Percentiles rank a stretch among this genome's conserved stretches.
These are phyloP conservation scores for Oxyruncus cristatus DNA, from an alignment of 2,113 vertebrate species.

Conservation along the genomic window DNA sequence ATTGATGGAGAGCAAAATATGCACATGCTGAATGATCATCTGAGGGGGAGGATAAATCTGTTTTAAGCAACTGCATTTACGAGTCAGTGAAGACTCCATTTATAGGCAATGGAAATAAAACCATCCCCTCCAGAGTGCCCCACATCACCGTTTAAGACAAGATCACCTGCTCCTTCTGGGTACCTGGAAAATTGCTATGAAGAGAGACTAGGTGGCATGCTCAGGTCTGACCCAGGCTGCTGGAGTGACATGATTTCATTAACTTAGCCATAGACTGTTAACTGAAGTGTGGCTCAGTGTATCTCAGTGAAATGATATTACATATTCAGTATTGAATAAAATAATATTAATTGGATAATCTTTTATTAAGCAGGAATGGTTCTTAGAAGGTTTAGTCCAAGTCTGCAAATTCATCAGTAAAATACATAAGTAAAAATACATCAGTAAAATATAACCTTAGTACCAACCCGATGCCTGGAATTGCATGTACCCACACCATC, in stretches of 20 bases:
- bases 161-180: background rate
- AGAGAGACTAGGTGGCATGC: background rate
- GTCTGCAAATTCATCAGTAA: background rate
- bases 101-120: background rate
- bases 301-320: background rate
- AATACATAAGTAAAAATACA: background rate
- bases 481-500: background rate
- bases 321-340: background rate
- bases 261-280: background rate
- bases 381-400: background rate
- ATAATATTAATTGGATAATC: background rate
- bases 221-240: background rate
- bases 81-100: background rate
- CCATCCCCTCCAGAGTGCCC: background rate
- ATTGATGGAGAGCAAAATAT: background rate
- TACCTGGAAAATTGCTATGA: background rate
- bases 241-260: background rate
- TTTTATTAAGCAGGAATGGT: background rate
- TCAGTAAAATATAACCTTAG: background rate
- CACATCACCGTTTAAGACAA: background rate
- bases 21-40: background rate
- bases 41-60: background rate
- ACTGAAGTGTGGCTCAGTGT: background rate
- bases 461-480: background rate
- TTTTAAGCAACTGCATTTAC: background rate